Evolutionary conservation across 2,113 vertebrate species (phyloP), one percentile per base, ranked within the genome.

Genomic region (Pao palembangensis): DNA sequence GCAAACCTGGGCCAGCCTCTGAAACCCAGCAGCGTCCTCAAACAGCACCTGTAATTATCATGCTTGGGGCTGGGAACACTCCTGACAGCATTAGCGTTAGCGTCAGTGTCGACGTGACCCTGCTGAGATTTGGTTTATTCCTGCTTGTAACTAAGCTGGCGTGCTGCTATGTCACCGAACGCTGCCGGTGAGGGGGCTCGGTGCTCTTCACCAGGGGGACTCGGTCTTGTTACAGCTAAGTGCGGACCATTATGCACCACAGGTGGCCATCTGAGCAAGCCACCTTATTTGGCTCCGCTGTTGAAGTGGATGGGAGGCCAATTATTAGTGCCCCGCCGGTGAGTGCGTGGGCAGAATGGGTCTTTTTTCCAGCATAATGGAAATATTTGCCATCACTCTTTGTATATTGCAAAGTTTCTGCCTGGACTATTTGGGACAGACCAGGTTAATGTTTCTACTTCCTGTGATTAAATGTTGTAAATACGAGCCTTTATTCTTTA

Each of bases 201-300:
- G 62, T 62, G n/a, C 79, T 71, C 34, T 38, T 38, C 75, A 69
- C 76, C 84, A 2, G 64, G 15, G 71, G 73, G 71, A 81, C 75
- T 73, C 77, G 75, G 61, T 75, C 73, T 74, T 62, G 78, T 84
- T 76, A 74, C 67, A 72, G 75, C 51, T 75, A 70, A 82, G 79
- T 68, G 75, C 8, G 15, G 55, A 16, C 78, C 75, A 79, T 73
- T 81, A 81, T 84, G 82, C 75, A 73, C 69, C 73, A 63, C 81
- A 80, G 81, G 78, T 75, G 75, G 59, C 73, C 0, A 63, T 50
- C 52, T 31, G 67, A 76, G 70, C 42, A 61, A 80, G 55, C 69
- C 43, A 72, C 61, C 38, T 44, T 49, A 16, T 61, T 86, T 72
- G 79, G 74, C 69, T 82, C 71, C 0, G 42, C 44, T 52, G 60